These are phyloP conservation scores for Merluccius polli DNA, from an alignment of 2,797 vertebrate genomes.

Conservation along the genomic window DNA sequence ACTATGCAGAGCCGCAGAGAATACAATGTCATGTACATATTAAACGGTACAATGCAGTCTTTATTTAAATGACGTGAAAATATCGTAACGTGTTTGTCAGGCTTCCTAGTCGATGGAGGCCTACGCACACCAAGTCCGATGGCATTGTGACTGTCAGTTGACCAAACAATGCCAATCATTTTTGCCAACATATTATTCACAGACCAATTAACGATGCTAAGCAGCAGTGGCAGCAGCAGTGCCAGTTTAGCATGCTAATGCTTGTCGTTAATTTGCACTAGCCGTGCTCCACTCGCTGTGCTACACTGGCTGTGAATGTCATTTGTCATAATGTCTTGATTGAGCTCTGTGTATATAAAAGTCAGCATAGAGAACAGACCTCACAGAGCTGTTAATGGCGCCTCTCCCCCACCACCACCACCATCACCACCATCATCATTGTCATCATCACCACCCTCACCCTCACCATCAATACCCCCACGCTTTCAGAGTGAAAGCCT, in stretches of 20 bases:
- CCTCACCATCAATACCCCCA: slow-evolving; percentile 1
- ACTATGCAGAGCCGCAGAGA: too few species aligned
- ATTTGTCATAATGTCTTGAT: slow-evolving; percentile 55
- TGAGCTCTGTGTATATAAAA: slow-evolving; percentile 70
- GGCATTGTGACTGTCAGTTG: slow-evolving; percentile 25
- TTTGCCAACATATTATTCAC: slow-evolving; percentile 49
- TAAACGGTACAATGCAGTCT: too few species aligned
- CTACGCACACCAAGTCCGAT: slow-evolving; percentile 19
- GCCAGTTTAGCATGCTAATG: slow-evolving; percentile 64
- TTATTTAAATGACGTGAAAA: neutral
- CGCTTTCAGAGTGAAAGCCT: neutral
- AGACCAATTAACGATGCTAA: slow-evolving; percentile 52
- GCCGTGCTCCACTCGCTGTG: slow-evolving; percentile 57
- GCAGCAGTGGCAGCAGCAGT: slow-evolving; percentile 29
- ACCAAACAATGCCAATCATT: slow-evolving; percentile 51
- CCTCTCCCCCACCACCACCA: too few species aligned
- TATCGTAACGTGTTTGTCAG: neutral
- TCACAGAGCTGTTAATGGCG: slow-evolving; percentile 66
- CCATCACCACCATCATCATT: neutral
- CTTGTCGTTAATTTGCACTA: slow-evolving; percentile 60
- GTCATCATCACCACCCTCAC: slow-evolving; percentile 22
- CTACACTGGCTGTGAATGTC: slow-evolving; percentile 57
- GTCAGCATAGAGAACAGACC: slow-evolving; percentile 52
- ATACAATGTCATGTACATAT: too few species aligned
- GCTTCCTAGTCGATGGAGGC: slow-evolving; percentile 19